Evolutionary conservation across 2,797 vertebrate genomes (phyloP).

Genomic region (Holocentrus rufus): DNA sequence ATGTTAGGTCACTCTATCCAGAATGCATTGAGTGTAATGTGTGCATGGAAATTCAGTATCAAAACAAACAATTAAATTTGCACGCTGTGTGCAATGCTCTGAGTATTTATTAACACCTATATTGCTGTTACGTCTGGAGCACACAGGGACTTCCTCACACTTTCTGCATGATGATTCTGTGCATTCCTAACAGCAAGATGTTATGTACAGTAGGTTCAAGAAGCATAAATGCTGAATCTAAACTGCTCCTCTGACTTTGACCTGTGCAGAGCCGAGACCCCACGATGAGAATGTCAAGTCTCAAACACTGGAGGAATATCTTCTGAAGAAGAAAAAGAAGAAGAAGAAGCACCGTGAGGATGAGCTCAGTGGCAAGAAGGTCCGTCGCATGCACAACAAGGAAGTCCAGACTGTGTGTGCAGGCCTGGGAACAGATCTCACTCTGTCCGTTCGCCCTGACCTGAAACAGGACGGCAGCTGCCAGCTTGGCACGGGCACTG

Average conservation of each 20-base stretch:
- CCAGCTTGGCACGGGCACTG: conserved; percentile 78
- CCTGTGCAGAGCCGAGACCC: conserved; percentile 79
- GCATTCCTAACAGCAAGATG: neutral
- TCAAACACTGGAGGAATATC: conserved; percentile 86
- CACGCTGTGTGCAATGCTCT: no score
- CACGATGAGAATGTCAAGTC: conserved; percentile 90
- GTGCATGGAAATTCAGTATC: neutral
- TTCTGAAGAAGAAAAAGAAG: conserved; percentile 94
- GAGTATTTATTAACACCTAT: no score
- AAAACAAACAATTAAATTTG: no score
- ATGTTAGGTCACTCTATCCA: no score
- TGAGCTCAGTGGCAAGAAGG: conserved; percentile 84
- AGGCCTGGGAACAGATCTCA: conserved; percentile 80
- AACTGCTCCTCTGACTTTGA: conserved; percentile 3
- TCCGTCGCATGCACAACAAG: conserved; percentile 88
- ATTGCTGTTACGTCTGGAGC: no score
- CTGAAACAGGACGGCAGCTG: conserved; percentile 83
- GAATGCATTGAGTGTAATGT: neutral
- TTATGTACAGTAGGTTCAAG: neutral
- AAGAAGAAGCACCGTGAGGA: conserved; percentile 94
- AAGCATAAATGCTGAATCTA: neutral
- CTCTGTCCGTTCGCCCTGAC: conserved; percentile 71
- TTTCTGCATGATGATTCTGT: neutral
- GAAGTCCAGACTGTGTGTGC: conserved; percentile 91
- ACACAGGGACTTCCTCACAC: no score